A percentile compares a stretch with the other conserved stretches of the same genome.
Evolutionary conservation across 1,140 invertebrate species (phyloP).

Genomic region (Ooceraea biroi): DNA sequence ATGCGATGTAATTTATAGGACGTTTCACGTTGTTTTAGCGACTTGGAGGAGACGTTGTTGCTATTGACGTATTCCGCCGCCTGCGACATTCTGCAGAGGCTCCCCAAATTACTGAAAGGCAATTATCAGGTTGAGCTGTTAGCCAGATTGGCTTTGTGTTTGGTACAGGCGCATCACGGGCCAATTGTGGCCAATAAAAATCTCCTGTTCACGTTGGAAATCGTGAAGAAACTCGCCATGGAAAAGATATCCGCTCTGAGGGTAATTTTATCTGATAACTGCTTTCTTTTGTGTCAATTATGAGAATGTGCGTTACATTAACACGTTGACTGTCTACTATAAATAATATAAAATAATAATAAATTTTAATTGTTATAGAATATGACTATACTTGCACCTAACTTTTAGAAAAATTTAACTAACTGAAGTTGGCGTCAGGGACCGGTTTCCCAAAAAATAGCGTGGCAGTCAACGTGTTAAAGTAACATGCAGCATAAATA

Average conservation of each 20-base stretch:
- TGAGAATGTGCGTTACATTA: conserved; percentile 24
- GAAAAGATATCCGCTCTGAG: conserved; percentile 88
- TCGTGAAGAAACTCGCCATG: conserved; percentile 88
- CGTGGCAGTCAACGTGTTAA: no score
- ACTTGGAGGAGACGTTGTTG: conserved; percentile 95
- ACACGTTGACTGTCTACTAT: no score
- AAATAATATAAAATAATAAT: no score
- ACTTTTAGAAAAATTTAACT: no score
- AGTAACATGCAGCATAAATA: no score
- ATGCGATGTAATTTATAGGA: conserved; percentile 38
- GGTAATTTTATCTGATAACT: conserved; percentile 84
- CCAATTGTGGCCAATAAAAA: conserved; percentile 91
- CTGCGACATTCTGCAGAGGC: conserved; percentile 91
- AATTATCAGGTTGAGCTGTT: conserved; percentile 92
- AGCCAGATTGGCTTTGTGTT: conserved; percentile 91
- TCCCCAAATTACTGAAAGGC: conserved; percentile 90
- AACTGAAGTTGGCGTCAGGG: no score
- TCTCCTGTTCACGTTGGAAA: conserved; percentile 90
- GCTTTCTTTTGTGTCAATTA: no score
- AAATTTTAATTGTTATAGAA: no score
- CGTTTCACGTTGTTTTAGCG: conserved; percentile 88
- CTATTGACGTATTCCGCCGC: conserved; percentile 94
- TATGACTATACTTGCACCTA: no score
- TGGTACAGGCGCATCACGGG: conserved; percentile 94
- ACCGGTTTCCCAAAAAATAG: no score